Evolutionary conservation across 2,797 vertebrate species (phyloP).

Genomic region (Antennarius maculatus): DNA sequence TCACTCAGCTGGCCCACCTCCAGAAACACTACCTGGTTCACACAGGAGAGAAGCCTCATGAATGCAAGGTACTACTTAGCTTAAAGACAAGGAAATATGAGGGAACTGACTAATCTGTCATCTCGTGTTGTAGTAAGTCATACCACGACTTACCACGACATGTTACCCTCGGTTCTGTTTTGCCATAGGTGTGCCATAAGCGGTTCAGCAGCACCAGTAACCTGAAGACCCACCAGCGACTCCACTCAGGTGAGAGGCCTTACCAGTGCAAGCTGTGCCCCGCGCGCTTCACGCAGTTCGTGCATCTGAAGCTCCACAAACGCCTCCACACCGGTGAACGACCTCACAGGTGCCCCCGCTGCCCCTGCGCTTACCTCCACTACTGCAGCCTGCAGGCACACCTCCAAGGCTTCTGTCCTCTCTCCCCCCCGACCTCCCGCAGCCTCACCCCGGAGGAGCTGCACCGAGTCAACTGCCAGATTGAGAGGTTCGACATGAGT

Average conservation of each 20-base stretch:
- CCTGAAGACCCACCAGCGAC: conserved; percentile 93
- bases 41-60: conserved; percentile 96
- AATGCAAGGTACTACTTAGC: conserved; percentile 88
- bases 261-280: conserved; percentile 94
- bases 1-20: conserved; percentile 96
- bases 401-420: conserved; percentile 89
- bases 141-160: not conserved
- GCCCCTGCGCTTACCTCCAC: conserved; percentile 92
- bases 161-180: conserved; percentile 8
- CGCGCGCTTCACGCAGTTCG: conserved; percentile 93
- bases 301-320: conserved; percentile 95
- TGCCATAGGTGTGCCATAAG: conserved; percentile 90
- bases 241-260: conserved; percentile 94
- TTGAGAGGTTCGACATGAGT: conserved; percentile 92
- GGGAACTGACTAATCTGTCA: not conserved
- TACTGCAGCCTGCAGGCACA: conserved; percentile 92
- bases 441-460: conserved; percentile 85
- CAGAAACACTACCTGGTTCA: conserved; percentile 99
- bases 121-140: not conserved
- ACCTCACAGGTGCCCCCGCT: conserved; percentile 88
- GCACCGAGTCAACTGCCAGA: conserved; percentile 87
- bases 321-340: conserved; percentile 90
- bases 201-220: conserved; percentile 97
- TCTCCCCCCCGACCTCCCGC: conserved; percentile 56
- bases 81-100: not conserved